phyloP scores from a whole-genome alignment of 2,797 vertebrate genomes.

The Decapterus maruadsi region DNA sequence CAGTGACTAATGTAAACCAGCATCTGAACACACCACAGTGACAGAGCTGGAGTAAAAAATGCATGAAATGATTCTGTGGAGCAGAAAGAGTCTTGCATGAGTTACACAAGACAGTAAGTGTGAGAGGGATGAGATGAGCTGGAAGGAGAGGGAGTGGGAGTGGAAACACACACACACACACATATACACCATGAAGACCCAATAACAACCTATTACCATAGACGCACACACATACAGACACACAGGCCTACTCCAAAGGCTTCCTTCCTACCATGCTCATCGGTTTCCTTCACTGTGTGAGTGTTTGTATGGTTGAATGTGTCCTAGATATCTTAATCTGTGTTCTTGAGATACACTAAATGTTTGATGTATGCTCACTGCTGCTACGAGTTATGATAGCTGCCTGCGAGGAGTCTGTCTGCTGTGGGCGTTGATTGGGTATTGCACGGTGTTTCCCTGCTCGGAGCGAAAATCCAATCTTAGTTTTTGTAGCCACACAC shows the following conservation, averaged over 20 bases:
- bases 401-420: constrained; percentile 23
- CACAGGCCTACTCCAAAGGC: neutral
- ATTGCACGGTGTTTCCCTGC: constrained; percentile 62
- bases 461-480: constrained; percentile 43
- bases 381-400: constrained; percentile 46
- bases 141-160: constrained; percentile 59
- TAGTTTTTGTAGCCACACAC: constrained; percentile 30
- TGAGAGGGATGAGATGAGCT: constrained; percentile 66
- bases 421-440: constrained; percentile 52
- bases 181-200: constrained; percentile 51
- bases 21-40: constrained; percentile 66
- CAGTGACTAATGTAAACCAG: constrained; percentile 71
- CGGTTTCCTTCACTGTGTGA: constrained; percentile 21
- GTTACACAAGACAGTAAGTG: constrained; percentile 67
- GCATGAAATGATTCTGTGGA: constrained; percentile 77
- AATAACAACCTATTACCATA: constrained; percentile 59
- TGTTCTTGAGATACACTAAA: constrained; percentile 51
- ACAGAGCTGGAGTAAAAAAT: constrained; percentile 73
- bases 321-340: constrained; percentile 61
- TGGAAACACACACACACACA: constrained; percentile 43
- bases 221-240: constrained; percentile 19
- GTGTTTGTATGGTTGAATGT: constrained; percentile 32
- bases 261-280: constrained; percentile 28
- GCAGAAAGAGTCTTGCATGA: constrained; percentile 76
- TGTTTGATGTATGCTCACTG: constrained; percentile 67